A percentile compares a stretch with the other conserved stretches of the same genome.
Evolutionary conservation across 1,140 invertebrate species (phyloP).

Genomic region (Saccostrea echinata): DNA sequence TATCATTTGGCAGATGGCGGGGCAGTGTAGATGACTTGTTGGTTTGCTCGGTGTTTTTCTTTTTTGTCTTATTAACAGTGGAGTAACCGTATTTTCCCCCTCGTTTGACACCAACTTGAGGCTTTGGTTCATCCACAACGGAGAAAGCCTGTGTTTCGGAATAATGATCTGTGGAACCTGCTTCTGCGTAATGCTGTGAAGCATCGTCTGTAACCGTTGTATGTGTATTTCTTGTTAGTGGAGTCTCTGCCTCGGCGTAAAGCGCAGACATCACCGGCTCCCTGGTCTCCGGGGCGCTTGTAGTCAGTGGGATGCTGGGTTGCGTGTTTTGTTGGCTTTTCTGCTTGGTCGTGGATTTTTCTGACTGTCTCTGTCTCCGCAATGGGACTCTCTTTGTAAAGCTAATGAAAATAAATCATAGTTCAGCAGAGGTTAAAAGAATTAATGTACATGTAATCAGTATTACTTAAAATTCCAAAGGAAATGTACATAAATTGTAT

Average conservation of each 20-base stretch:
- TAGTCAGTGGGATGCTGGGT: neutral
- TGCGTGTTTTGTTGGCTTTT: neutral
- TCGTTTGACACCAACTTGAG: neutral
- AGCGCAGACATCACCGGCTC: conserved; percentile 1
- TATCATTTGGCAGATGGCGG: neutral
- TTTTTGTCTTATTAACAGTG: neutral
- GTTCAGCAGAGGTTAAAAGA: too few relatives aligned
- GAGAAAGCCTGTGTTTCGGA: neutral
- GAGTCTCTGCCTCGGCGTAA: conserved; percentile 13
- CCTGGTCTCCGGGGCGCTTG: neutral
- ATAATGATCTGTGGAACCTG: neutral
- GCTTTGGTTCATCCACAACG: neutral
- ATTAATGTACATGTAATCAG: too few relatives aligned
- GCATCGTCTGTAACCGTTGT: neutral
- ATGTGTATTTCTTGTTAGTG: neutral
- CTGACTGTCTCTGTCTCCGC: neutral
- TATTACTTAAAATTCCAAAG: too few relatives aligned
- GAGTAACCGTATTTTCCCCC: conserved; percentile 11
- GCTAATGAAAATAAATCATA: neutral
- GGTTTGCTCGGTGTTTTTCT: neutral
- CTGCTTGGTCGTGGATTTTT: neutral
- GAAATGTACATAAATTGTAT: too few relatives aligned
- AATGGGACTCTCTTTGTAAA: conserved; percentile 2
- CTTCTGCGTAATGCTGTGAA: conserved; percentile 13
- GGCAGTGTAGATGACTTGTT: neutral